Conservation (phyloP, 2,888 invertebrate genomes). For the Macaria liturata region DNA sequence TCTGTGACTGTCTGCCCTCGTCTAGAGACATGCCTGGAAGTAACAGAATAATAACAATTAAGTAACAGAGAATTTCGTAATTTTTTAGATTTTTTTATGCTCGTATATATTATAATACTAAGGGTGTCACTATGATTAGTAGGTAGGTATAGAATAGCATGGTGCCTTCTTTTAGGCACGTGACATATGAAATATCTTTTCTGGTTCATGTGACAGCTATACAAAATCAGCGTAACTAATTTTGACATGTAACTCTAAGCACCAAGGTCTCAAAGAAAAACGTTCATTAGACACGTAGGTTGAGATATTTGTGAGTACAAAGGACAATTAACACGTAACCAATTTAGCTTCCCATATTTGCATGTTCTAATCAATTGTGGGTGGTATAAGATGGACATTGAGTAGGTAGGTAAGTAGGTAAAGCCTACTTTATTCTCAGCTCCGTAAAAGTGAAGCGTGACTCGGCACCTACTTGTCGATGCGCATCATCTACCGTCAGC, state of each 20-base stretch:
- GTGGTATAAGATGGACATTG: slow-evolving; percentile 19
- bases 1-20: slow-evolving; percentile 86
- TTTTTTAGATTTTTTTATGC: no score
- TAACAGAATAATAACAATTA: slow-evolving; percentile 4
- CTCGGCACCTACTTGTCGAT: slow-evolving; percentile 12
- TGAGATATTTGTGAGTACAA: slow-evolving; percentile 15
- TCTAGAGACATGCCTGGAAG: slow-evolving; percentile 86
- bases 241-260: no score
- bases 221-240: no score
- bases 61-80: no score
- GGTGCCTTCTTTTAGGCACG: no score
- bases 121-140: no score
- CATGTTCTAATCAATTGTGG: slow-evolving; percentile 15
- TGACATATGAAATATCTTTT: no score
- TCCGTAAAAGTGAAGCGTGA: slow-evolving; percentile 12
- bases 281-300: slow-evolving; percentile 5
- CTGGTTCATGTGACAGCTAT: no score
- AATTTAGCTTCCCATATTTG: slow-evolving; percentile 23
- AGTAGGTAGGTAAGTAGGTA: slow-evolving; percentile 17
- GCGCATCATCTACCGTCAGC: slow-evolving; percentile 24
- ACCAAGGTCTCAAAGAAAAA: no score
- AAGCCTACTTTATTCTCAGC: slow-evolving; percentile 10
- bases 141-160: no score
- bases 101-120: no score
- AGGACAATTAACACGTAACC: slow-evolving; percentile 23